Conservation (phyloP, 2,888 invertebrate genomes). For the Aphidoletes aphidimyza region DNA sequence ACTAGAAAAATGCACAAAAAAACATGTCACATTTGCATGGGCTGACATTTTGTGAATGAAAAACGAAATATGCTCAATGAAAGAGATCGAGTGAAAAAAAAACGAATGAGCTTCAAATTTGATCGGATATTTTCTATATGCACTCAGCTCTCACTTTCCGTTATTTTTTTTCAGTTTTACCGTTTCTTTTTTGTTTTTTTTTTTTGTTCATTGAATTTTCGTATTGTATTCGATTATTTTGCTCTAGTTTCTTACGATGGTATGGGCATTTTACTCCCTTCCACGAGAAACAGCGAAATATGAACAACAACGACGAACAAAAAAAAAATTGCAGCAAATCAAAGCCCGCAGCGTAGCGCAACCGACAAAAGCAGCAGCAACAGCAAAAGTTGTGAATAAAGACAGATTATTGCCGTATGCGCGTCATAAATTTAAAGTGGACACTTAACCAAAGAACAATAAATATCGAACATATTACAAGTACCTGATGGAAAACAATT, state of each 20-base stretch:
- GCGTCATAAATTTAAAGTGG: slow-evolving; percentile 56
- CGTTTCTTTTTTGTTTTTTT: background rate
- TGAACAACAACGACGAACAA: background rate
- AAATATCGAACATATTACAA: slow-evolving; percentile 53
- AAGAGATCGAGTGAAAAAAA: background rate
- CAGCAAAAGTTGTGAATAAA: slow-evolving; percentile 8
- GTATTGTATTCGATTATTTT: background rate
- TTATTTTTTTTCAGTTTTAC: background rate
- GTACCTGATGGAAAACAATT: slow-evolving; percentile 52
- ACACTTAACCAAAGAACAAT: slow-evolving; percentile 53
- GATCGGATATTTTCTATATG: slow-evolving; percentile 5
- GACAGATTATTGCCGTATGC: slow-evolving; percentile 56
- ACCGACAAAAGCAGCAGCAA: background rate
- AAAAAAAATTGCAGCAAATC: background rate
- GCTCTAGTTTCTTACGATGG: slow-evolving; percentile 18
- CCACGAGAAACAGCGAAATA: background rate
- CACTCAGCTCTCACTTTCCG: background rate
- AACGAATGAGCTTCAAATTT: background rate
- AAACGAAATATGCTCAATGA: too few species aligned
- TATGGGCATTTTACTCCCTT: background rate
- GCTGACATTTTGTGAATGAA: background rate
- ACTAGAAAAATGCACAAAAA: slow-evolving; percentile 31
- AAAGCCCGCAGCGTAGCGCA: background rate
- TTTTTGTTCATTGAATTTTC: background rate
- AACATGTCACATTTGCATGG: slow-evolving; percentile 27